These are phyloP conservation scores for Orthosia cruda DNA, from an alignment of 2,888 invertebrate genomes.

Conservation along the genomic window DNA sequence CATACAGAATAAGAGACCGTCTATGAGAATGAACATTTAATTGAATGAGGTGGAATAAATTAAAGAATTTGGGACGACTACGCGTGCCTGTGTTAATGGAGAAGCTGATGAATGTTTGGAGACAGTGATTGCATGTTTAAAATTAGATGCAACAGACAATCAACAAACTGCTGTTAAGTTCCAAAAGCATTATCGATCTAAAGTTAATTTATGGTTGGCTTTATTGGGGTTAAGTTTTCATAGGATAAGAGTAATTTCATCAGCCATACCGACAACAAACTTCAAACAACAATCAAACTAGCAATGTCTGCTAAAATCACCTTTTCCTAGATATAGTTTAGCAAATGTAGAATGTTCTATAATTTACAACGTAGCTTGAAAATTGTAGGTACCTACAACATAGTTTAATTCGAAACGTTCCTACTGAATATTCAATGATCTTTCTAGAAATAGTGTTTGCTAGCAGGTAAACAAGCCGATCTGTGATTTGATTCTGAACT, in stretches of 20 bases:
- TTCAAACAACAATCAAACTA: neutral
- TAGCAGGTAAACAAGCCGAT: conserved; percentile 6
- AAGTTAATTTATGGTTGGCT: too few species aligned
- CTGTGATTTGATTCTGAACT: neutral
- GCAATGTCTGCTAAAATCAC: neutral
- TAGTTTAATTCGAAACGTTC: neutral
- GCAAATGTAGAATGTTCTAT: too few species aligned
- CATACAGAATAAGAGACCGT: conserved; percentile 29
- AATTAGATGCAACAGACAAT: neutral
- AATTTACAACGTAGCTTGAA: neutral
- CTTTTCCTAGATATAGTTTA: neutral
- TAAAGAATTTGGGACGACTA: conserved; percentile 56
- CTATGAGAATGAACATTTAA: conserved; percentile 50
- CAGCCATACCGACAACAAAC: neutral
- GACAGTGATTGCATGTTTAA: conserved; percentile 10
- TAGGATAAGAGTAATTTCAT: neutral
- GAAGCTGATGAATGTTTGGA: conserved; percentile 11
- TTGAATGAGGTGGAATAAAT: conserved; percentile 61
- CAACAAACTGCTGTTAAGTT: too few species aligned
- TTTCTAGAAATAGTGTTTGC: neutral
- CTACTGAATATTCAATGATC: conserved; percentile 23
- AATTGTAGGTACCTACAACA: neutral
- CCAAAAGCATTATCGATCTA: too few species aligned
- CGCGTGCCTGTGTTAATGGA: conserved; percentile 7
- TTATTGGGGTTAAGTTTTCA: neutral